Percentiles rank a stretch among this genome's conserved stretches.
These are phyloP conservation scores for Pelodytes ibericus DNA, from an alignment of 2,797 vertebrate genomes.

Conservation along the genomic window DNA sequence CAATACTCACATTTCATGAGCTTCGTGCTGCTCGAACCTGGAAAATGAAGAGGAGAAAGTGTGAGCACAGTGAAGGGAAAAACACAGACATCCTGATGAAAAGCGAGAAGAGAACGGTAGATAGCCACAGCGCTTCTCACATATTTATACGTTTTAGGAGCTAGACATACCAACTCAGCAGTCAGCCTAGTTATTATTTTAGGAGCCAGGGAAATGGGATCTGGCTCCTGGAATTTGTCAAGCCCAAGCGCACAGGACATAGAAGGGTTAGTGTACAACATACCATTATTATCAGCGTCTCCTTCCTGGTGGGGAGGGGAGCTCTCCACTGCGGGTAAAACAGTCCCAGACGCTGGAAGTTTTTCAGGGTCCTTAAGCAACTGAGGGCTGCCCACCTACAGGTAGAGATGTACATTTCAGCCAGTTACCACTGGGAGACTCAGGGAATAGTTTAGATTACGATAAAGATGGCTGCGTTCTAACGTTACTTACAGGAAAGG, in stretches of 20 bases:
- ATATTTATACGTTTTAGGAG: no score
- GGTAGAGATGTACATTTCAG: background rate
- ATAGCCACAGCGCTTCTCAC: background rate
- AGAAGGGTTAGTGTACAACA: background rate
- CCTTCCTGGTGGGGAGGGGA: background rate
- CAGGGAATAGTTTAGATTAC: background rate
- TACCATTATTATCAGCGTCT: conserved; percentile 35
- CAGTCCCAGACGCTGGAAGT: conserved; percentile 49
- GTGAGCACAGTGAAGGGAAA: background rate
- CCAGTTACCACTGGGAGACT: background rate
- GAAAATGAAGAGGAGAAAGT: conserved; percentile 18
- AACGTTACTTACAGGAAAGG: conserved; percentile 86
- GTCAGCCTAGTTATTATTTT: no score
- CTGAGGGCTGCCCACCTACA: conserved; percentile 76
- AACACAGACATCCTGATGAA: background rate
- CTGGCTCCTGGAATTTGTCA: no score
- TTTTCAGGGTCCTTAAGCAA: conserved; percentile 77
- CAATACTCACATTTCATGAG: conserved; percentile 95
- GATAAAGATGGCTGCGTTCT: no score
- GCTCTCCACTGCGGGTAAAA: conserved; percentile 11
- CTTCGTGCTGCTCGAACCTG: conserved; percentile 73
- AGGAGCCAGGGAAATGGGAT: no score
- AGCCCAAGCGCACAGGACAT: no score
- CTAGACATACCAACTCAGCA: no score
- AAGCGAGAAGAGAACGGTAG: background rate